phyloP scores from a whole-genome alignment of 2,797 vertebrate genomes.

The Melanitta fusca region DNA sequence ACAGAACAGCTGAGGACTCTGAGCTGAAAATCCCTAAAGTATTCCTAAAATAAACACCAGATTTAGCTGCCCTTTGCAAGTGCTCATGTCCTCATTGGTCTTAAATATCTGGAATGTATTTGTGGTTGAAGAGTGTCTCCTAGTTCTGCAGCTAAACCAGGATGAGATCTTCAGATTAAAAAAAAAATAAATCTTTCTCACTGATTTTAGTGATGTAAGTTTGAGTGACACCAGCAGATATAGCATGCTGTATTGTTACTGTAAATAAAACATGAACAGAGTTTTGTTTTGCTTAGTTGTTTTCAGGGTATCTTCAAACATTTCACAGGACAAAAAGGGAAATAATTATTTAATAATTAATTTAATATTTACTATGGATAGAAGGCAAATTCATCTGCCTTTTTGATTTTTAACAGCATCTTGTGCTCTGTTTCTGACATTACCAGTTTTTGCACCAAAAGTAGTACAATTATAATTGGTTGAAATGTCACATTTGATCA shows the following conservation, averaged over 20 bases:
- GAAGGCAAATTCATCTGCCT: not conserved
- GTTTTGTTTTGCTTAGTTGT: not conserved
- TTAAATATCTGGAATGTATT: not conserved
- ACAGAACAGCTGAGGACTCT: slow-evolving; percentile 8
- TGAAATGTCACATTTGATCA: not conserved
- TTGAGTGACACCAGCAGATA: not conserved
- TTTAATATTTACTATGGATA: not conserved
- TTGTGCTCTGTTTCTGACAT: not conserved
- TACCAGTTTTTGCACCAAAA: not conserved
- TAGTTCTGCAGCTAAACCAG: not conserved
- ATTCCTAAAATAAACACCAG: not conserved
- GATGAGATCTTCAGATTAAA: not conserved
- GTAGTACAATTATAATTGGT: not conserved
- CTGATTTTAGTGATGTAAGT: not conserved
- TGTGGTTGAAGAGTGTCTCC: not conserved
- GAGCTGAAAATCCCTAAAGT: not conserved
- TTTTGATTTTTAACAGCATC: not conserved
- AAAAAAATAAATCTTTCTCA: not conserved
- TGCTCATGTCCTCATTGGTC: not conserved
- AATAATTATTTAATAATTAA: not conserved
- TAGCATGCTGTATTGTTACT: not conserved
- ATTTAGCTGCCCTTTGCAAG: not conserved
- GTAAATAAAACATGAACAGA: not conserved
- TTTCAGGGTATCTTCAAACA: not conserved
- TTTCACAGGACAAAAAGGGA: not conserved